phyloP scores from a whole-genome alignment of 1,140 invertebrate genomes.

The Aradophagus sp. region DNA sequence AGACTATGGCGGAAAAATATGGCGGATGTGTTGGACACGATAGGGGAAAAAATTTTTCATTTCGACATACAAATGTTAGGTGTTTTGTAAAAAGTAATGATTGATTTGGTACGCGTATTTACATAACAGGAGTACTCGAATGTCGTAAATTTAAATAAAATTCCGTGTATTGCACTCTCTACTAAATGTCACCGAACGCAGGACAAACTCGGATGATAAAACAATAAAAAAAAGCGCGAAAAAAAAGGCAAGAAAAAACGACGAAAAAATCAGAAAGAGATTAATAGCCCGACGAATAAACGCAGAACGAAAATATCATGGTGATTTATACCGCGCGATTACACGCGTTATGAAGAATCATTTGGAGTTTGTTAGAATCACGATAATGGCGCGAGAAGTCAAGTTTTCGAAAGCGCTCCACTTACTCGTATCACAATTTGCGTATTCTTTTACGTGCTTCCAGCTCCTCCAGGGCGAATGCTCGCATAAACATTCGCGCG shows the following conservation, averaged over 20 bases:
- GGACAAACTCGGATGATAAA: slow-evolving; percentile 19
- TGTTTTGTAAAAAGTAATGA: slow-evolving; percentile 28
- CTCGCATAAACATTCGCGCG: slow-evolving; percentile 2
- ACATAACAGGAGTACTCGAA: slow-evolving; percentile 32
- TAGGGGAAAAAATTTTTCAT: slow-evolving; percentile 4
- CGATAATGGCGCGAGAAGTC: no score
- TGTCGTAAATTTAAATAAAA: slow-evolving; percentile 36
- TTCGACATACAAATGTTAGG: slow-evolving; percentile 8
- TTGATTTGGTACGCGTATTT: slow-evolving; percentile 36
- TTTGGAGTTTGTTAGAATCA: background rate
- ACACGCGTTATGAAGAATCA: background rate
- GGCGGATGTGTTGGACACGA: slow-evolving; percentile 11
- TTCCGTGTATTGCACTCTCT: slow-evolving; percentile 4
- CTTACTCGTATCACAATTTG: no score
- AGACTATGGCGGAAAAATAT: background rate
- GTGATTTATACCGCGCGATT: slow-evolving; percentile 22
- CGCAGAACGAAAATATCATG: slow-evolving; percentile 2
- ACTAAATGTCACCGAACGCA: slow-evolving; percentile 31
- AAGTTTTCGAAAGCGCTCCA: no score
- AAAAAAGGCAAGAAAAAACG: slow-evolving; percentile 11
- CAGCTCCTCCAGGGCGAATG: no score
- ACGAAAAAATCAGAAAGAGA: slow-evolving; percentile 10
- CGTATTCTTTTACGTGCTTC: no score
- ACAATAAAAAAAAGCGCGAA: no score
- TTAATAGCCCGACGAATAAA: slow-evolving; percentile 17